A percentile compares a stretch with the other conserved stretches of the same genome.
Evolutionary conservation across 1,140 invertebrate species (phyloP).

Genomic region (Heterodera schachtii): DNA sequence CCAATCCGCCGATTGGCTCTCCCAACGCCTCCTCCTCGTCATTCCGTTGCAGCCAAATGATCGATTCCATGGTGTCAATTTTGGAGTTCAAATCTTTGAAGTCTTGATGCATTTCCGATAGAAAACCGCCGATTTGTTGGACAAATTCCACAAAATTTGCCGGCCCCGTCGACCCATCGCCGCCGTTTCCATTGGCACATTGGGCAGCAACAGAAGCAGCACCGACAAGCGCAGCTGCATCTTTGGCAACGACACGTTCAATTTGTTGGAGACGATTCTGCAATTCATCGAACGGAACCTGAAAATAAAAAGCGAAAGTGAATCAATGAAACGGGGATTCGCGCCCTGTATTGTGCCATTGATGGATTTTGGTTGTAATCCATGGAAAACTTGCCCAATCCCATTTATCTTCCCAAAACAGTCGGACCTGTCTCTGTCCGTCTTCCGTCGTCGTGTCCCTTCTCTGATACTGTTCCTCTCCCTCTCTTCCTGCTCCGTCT

Average conservation of each 20-base stretch:
- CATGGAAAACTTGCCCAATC: no score
- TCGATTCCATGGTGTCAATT: slow-evolving; percentile 5
- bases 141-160: background rate
- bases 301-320: background rate
- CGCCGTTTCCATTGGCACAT: background rate
- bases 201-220: background rate
- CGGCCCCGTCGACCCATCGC: no score
- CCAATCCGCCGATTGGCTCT: background rate
- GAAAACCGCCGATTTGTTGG: slow-evolving; percentile 1
- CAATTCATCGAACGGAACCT: slow-evolving; percentile 11
- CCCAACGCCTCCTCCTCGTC: background rate
- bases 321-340: no score
- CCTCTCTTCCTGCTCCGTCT: background rate
- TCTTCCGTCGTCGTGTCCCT: no score
- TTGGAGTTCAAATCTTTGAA: slow-evolving; percentile 15
- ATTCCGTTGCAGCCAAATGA: background rate
- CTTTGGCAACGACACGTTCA: background rate
- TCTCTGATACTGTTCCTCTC: no score
- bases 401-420: no score
- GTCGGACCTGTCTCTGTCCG: no score
- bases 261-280: slow-evolving; percentile 17
- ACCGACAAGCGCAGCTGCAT: background rate
- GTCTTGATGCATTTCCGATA: slow-evolving; percentile 6
- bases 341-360: no score
- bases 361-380: no score